These are phyloP conservation scores for Todus mexicanus DNA, from an alignment of 2,797 vertebrate species.

Conservation along the genomic window DNA sequence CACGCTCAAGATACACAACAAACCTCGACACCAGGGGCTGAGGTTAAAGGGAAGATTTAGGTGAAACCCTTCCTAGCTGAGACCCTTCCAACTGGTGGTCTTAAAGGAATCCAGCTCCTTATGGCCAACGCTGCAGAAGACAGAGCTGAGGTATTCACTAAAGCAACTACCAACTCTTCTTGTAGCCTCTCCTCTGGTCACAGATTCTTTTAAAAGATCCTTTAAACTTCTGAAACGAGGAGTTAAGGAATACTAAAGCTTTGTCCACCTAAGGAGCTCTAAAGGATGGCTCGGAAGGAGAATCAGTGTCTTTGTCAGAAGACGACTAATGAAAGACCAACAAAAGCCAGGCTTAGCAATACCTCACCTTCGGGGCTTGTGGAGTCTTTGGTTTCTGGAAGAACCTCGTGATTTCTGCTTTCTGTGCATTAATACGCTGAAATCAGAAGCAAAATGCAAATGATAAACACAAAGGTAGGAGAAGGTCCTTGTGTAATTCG, in stretches of 20 bases:
- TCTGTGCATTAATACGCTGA: conserved; percentile 93
- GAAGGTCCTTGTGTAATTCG: background rate
- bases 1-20: too few relatives aligned
- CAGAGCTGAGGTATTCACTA: background rate
- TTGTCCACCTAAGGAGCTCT: background rate
- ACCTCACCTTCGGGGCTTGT: conserved; percentile 88
- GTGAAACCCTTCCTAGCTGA: background rate
- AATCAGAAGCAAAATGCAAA: background rate
- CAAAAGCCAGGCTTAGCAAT: background rate
- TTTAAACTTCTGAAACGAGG: background rate
- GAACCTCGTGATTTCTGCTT: conserved; percentile 94
- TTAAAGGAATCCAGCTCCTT: background rate
- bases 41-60: background rate
- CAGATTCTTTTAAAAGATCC: background rate
- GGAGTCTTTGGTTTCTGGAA: conserved; percentile 93
- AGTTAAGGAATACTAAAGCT: background rate
- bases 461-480: accelerated
- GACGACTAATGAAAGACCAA: background rate
- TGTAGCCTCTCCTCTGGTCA: background rate
- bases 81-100: background rate
- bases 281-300: background rate
- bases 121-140: background rate
- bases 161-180: background rate
- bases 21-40: background rate
- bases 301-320: background rate